Evolutionary conservation across 1,140 invertebrate species (phyloP).

Genomic region (Homarus americanus): DNA sequence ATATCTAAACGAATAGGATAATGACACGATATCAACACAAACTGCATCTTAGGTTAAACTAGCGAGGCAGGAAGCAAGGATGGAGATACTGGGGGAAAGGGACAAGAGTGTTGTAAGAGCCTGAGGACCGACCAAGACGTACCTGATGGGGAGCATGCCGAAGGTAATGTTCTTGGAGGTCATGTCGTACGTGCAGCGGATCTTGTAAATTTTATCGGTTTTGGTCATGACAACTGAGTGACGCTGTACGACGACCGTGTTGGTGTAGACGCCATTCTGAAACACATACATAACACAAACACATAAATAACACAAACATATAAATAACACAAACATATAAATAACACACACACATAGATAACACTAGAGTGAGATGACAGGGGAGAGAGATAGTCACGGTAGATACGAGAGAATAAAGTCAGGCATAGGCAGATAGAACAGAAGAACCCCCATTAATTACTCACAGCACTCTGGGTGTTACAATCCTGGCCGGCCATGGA

Average conservation of each 20-base stretch:
- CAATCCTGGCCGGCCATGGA: constrained; percentile 96
- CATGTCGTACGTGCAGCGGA: constrained; percentile 97
- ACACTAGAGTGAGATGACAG: background rate
- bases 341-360: too few species aligned
- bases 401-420: background rate
- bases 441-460: constrained; percentile 21
- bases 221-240: constrained; percentile 98
- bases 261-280: constrained; percentile 94
- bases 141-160: constrained; percentile 97
- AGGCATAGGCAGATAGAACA: background rate
- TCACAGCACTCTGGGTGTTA: constrained; percentile 84
- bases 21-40: background rate
- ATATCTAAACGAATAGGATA: background rate
- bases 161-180: constrained; percentile 97
- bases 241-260: constrained; percentile 96
- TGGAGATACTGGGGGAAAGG: background rate
- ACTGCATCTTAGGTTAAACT: background rate
- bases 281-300: constrained; percentile 1
- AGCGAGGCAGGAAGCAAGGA: background rate
- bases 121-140: constrained; percentile 70
- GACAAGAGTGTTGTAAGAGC: background rate
- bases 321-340: too few species aligned
- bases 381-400: too few species aligned
- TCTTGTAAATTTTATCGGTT: constrained; percentile 97
- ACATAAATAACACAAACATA: background rate